A percentile compares a stretch with the other conserved stretches of the same genome.
These are phyloP conservation scores for Mus spretus DNA, from an alignment of 2,797 vertebrate species.

Conservation along the genomic window DNA sequence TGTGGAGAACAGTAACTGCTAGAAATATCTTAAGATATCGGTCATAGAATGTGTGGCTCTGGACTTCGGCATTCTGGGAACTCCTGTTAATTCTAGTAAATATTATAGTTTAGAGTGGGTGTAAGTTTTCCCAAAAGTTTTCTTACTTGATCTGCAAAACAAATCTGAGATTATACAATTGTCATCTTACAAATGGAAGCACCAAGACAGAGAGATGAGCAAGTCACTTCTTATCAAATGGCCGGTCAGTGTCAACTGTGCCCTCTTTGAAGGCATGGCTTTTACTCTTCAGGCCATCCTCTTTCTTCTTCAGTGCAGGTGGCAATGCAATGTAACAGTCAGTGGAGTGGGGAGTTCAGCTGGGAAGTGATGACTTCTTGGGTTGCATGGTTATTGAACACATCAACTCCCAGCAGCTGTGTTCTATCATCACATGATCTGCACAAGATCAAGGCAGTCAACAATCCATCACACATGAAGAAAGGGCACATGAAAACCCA, in stretches of 20 bases:
- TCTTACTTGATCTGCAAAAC: neutral
- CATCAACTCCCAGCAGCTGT: no score
- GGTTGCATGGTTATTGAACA: neutral
- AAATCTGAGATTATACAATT: neutral
- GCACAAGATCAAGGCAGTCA: neutral
- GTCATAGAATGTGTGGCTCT: neutral
- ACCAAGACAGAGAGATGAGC: neutral
- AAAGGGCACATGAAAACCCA: neutral
- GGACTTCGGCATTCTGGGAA: neutral
- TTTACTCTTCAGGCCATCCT: neutral
- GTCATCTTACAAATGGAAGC: conserved; percentile 11
- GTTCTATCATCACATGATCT: neutral
- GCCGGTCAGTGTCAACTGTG: neutral
- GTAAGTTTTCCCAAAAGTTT: neutral
- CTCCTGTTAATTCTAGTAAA: neutral
- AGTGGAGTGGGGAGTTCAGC: no score
- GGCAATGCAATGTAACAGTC: neutral
- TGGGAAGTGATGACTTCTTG: neutral
- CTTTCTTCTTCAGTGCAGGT: neutral
- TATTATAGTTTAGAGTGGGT: neutral
- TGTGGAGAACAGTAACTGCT: neutral
- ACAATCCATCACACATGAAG: neutral
- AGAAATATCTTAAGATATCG: neutral
- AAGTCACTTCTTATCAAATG: neutral
- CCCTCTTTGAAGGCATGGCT: neutral